Conservation (phyloP, 2,797 vertebrate species). For the Australoheros facetus region DNA sequence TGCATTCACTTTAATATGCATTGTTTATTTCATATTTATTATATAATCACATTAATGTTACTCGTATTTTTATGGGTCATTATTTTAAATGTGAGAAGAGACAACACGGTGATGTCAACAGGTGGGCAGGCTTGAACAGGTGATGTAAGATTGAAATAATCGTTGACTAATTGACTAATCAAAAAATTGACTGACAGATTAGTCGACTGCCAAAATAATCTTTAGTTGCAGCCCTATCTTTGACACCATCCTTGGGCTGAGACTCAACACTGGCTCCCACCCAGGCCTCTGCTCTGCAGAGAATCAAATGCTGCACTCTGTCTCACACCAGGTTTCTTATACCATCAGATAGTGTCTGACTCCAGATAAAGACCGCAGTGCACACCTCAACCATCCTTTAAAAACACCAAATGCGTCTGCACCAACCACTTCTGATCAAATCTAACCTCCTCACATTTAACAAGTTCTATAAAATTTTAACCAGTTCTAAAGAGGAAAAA, state of each 20-base stretch:
- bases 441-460: slow-evolving; percentile 12
- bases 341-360: not conserved
- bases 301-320: slow-evolving; percentile 18
- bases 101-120: too few relatives aligned
- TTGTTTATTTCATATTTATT: too few relatives aligned
- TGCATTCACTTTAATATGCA: not conserved
- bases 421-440: not conserved
- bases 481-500: not conserved
- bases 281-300: slow-evolving; percentile 1
- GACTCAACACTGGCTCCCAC: slow-evolving; percentile 62
- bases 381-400: not conserved
- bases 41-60: too few relatives aligned
- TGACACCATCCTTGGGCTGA: slow-evolving; percentile 60
- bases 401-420: not conserved
- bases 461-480: not conserved
- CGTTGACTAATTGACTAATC: too few relatives aligned
- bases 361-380: slow-evolving; percentile 1
- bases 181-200: too few relatives aligned
- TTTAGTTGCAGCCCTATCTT: too few relatives aligned
- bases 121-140: too few relatives aligned
- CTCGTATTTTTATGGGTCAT: too few relatives aligned
- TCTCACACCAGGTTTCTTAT: not conserved
- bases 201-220: too few relatives aligned
- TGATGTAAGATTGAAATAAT: too few relatives aligned
- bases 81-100: too few relatives aligned